Percentiles rank a stretch among this genome's conserved stretches.
Evolutionary conservation across 2,113 vertebrate genomes (phyloP).

Genomic region (Pholis gunnellus): DNA sequence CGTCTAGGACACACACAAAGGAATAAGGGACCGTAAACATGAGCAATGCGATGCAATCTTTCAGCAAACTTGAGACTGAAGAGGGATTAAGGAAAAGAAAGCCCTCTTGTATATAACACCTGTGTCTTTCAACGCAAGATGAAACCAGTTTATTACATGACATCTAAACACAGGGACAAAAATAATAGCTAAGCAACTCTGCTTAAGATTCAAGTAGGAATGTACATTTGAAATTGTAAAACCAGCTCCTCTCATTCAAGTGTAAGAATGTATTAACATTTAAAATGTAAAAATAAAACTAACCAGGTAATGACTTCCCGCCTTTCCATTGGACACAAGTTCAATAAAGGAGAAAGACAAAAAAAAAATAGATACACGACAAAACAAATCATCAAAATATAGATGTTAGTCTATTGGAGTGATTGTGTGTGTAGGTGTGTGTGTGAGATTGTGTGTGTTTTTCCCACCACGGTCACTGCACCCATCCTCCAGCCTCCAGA

Average conservation of each 20-base stretch:
- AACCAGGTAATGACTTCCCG: conserved; percentile 74
- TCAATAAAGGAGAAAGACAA: conserved; percentile 1
- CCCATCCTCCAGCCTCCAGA: conserved; percentile 90
- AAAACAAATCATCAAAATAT: conserved; percentile 9
- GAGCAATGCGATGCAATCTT: not conserved
- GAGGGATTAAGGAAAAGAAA: conserved; percentile 17
- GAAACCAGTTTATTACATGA: not conserved
- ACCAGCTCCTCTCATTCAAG: not conserved
- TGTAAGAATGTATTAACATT: not conserved
- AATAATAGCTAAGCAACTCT: not conserved
- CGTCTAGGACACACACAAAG: conserved; percentile 56
- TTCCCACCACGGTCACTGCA: conserved; percentile 78
- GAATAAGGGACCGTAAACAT: conserved; percentile 9
- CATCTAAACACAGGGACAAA: not conserved
- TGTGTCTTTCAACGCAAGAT: conserved; percentile 15
- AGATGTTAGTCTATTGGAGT: not conserved
- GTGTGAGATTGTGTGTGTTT: conserved; percentile 14
- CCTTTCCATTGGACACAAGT: conserved; percentile 34
- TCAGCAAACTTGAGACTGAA: conserved; percentile 27
- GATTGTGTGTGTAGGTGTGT: not conserved
- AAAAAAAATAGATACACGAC: not conserved
- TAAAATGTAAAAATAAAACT: conserved; percentile 37
- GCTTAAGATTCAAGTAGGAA: not conserved
- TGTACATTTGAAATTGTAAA: not conserved
- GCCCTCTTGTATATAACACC: conserved; percentile 16